Evolutionary conservation across 2,797 vertebrate genomes (phyloP).

Genomic region (Rousettus madagascariensis): DNA sequence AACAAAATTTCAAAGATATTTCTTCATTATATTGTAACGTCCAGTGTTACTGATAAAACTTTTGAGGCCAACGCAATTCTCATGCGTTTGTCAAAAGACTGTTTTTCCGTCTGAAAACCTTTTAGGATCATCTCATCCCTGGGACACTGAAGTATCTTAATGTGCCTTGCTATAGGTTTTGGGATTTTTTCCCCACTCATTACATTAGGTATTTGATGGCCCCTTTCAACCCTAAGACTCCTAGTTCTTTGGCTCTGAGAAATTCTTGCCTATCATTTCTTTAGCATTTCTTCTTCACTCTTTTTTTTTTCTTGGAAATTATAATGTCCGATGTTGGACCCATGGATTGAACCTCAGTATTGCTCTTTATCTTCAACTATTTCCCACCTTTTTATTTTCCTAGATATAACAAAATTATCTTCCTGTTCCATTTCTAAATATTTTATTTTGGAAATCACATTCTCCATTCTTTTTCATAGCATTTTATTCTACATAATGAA

Average conservation of each 20-base stretch:
- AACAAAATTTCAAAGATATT: background rate
- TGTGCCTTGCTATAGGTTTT: background rate
- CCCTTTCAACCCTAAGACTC: background rate
- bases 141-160: background rate
- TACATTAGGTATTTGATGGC: background rate
- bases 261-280: background rate
- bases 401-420: constrained; percentile 5
- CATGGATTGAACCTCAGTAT: background rate
- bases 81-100: background rate
- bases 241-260: background rate
- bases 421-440: background rate
- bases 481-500: background rate
- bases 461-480: background rate
- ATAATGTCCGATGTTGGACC: background rate
- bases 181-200: background rate
- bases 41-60: background rate
- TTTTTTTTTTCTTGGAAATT: background rate
- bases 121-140: background rate
- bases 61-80: background rate
- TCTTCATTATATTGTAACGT: background rate
- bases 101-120: background rate
- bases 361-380: background rate
- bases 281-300: background rate
- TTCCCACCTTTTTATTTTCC: constrained; percentile 37
- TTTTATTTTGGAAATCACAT: constrained; percentile 37